phyloP scores from a whole-genome alignment of 2,888 invertebrate species.

The Megamerina dolium region DNA sequence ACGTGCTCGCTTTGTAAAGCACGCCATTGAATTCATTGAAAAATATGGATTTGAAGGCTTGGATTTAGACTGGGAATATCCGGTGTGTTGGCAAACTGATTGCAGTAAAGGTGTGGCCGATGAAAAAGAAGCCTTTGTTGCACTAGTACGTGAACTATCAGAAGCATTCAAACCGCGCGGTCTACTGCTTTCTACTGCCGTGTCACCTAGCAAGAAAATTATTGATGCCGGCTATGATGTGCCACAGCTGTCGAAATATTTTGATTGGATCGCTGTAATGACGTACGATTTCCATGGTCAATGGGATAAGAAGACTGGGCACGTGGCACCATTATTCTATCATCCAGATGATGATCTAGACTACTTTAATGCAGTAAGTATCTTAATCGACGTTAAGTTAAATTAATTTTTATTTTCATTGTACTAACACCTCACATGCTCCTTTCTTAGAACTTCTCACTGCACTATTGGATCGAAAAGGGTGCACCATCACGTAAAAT shows the following conservation, averaged over 20 bases:
- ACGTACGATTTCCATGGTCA: constrained; percentile 88
- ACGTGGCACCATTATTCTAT: constrained; percentile 77
- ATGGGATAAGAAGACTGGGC: constrained; percentile 88
- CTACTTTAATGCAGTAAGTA: constrained; percentile 73
- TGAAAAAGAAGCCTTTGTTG: constrained; percentile 74
- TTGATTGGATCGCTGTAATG: constrained; percentile 92
- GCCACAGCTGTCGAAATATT: constrained; percentile 62
- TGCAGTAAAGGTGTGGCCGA: constrained; percentile 78
- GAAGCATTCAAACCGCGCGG: constrained; percentile 61
- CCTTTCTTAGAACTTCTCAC: constrained; percentile 66
- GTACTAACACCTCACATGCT: not conserved
- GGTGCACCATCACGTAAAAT: constrained; percentile 77
- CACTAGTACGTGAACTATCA: constrained; percentile 66
- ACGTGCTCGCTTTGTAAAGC: constrained; percentile 66
- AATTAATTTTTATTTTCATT: not conserved
- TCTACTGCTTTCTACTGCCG: constrained; percentile 72
- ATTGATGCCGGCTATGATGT: constrained; percentile 84
- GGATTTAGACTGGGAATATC: constrained; percentile 95
- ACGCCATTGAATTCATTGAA: constrained; percentile 69
- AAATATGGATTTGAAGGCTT: constrained; percentile 85
- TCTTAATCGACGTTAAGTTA: not conserved
- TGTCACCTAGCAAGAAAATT: constrained; percentile 81
- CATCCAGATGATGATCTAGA: constrained; percentile 76
- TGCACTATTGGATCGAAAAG: constrained; percentile 82
- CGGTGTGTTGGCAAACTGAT: constrained; percentile 65